These are phyloP conservation scores for Perizoma affinitatum DNA, from an alignment of 2,888 invertebrate genomes.

Conservation along the genomic window DNA sequence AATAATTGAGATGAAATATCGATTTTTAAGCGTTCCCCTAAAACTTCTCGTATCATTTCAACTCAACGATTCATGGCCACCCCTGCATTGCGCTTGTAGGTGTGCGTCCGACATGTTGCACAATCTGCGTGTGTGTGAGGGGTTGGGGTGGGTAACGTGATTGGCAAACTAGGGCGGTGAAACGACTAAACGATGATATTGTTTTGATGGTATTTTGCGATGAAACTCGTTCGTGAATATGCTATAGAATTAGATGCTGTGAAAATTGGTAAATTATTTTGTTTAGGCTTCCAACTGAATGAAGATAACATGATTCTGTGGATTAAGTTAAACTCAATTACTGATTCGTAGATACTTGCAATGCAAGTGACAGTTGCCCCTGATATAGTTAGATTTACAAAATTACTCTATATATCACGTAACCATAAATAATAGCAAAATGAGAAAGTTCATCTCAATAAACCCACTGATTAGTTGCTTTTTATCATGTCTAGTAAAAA, in stretches of 20 bases:
- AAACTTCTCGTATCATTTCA: constrained; percentile 32
- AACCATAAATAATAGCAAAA: too few relatives aligned
- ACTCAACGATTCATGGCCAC: constrained; percentile 43
- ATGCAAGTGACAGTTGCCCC: too few relatives aligned
- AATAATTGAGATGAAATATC: constrained; percentile 31
- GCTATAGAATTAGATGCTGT: too few relatives aligned
- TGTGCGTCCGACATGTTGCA: constrained; percentile 53
- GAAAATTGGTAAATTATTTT: too few relatives aligned
- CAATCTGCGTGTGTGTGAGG: constrained; percentile 57
- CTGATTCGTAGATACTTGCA: too few relatives aligned
- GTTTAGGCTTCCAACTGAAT: too few relatives aligned
- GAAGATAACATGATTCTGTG: too few relatives aligned
- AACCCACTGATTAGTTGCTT: constrained; percentile 7
- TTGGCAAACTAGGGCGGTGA: constrained; percentile 69
- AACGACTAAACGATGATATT: constrained; percentile 42
- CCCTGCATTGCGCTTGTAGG: constrained; percentile 50
- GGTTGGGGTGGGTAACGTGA: constrained; percentile 61
- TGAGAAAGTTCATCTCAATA: constrained; percentile 15
- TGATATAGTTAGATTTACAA: background rate
- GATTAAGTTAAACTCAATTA: too few relatives aligned
- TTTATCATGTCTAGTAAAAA: constrained; percentile 1
- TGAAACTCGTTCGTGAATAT: background rate
- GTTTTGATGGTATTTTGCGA: constrained; percentile 19
- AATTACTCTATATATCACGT: background rate
- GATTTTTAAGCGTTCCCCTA: constrained; percentile 35